Percentiles rank a stretch among this genome's conserved stretches.
These are phyloP conservation scores for Zenarchopterus dispar DNA, from an alignment of 2,797 vertebrate genomes.

Conservation along the genomic window DNA sequence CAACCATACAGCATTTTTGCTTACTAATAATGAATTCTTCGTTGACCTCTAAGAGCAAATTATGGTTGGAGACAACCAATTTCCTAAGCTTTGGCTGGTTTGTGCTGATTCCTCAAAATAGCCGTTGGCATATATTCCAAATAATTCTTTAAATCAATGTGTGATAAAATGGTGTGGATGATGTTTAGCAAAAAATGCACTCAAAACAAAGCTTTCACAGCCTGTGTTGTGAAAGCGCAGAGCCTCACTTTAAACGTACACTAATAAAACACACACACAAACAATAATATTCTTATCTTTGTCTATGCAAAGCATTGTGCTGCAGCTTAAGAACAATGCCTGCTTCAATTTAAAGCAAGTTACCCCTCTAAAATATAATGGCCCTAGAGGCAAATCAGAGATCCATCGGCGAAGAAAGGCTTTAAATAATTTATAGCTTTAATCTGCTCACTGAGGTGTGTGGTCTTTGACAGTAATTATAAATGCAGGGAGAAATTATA, in stretches of 20 bases:
- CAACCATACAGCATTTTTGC: constrained; percentile 46
- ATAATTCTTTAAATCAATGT: too few species aligned
- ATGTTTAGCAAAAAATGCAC: not conserved
- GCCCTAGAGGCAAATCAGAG: constrained; percentile 94
- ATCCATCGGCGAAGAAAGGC: constrained; percentile 92
- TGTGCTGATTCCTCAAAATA: constrained; percentile 58
- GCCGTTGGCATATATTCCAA: too few species aligned
- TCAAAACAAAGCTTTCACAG: not conserved
- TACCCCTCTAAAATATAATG: constrained; percentile 95
- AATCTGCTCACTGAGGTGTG: constrained; percentile 99
- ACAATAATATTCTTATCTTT: constrained; percentile 46
- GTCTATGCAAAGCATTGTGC: constrained; percentile 33
- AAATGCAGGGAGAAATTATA: constrained; percentile 99
- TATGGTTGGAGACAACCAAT: constrained; percentile 68
- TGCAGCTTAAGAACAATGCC: constrained; percentile 75
- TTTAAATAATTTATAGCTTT: constrained; percentile 99
- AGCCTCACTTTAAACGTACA: constrained; percentile 53
- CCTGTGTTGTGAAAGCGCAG: too few species aligned
- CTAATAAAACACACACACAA: constrained; percentile 60
- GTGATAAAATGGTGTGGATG: too few species aligned
- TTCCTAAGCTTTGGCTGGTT: constrained; percentile 40
- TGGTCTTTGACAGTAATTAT: constrained; percentile 99
- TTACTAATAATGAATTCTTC: constrained; percentile 69
- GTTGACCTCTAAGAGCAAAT: constrained; percentile 73
- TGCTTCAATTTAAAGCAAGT: constrained; percentile 89